Evolutionary conservation across 1,140 invertebrate species (phyloP).

Genomic region (Yoshiicerus persimilis): DNA sequence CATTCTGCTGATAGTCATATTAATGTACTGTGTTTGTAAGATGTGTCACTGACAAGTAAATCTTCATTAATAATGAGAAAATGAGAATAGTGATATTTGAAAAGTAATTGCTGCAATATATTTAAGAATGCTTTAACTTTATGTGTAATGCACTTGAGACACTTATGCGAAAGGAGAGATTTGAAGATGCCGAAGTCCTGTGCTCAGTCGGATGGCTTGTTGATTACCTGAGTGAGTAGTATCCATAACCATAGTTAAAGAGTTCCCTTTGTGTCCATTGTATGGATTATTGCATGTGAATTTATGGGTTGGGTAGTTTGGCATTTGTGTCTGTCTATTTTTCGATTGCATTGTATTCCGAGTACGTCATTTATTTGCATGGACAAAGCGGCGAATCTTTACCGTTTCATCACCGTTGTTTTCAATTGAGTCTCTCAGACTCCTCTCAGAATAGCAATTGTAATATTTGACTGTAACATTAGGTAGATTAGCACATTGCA

Average conservation of each 20-base stretch:
- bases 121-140: no score
- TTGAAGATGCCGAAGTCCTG: not conserved
- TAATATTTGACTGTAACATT: not conserved
- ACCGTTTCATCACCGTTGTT: constrained; percentile 11
- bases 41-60: no score
- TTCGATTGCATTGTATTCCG: not conserved
- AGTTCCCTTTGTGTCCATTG: not conserved
- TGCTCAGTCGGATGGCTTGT: not conserved
- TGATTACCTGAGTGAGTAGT: not conserved
- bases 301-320: not conserved
- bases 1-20: no score
- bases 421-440: not conserved
- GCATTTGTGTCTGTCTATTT: not conserved
- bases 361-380: not conserved
- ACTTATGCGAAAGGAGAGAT: not conserved
- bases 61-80: no score
- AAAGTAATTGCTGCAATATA: no score
- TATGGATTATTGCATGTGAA: not conserved
- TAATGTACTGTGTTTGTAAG: no score
- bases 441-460: not conserved
- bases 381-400: constrained; percentile 16
- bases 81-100: no score
- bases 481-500: not conserved
- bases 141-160: not conserved
- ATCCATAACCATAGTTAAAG: not conserved